Evolutionary conservation across 2,113 vertebrate genomes (phyloP), one percentile per base, ranked within the genome.

Genomic region (Geococcyx californianus): DNA sequence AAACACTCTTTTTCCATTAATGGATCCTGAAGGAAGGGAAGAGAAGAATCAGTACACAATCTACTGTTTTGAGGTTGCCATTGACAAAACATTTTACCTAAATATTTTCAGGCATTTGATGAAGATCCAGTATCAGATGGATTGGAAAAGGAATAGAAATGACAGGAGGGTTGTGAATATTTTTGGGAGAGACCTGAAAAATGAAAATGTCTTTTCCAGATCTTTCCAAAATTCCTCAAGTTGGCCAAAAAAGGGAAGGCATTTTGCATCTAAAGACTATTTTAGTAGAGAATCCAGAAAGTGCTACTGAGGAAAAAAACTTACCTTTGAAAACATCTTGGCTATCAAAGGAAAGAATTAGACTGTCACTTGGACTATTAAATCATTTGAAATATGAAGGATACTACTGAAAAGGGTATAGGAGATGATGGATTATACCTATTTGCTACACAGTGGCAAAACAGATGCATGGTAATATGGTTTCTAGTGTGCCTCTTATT

Each of bases 401-500:
- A 90, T 69, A 74, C 82, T 93, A 93, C 87, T 96, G 94, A 95
- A 96, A 96, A 83, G 67, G 68, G 86, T 94, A 87, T 75, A 93
- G 94, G 92, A 92, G 84, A 96, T 96, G 95, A 97, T 97, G 95
- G 96, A 97, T 97, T 97, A 95, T 79, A 93, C 94, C 92, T 89
- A 95, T 97, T 97, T 96, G 84, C 92, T 95, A 75, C 85, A 94
- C 79, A 81, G 91, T 93, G 80, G 84, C 73, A 75, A 93, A 96
- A 72, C 19, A 96, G 82, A 91, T 93, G 84, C 67, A 67, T 87
- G 89, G 84, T 54, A 64, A 33, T 47, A 20, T 54, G 69, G 59
- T 85, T 97, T 96, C 93, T 90, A 77, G 58, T 12, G 42, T 90
- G 89, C 55, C 45, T 93, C 59, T 64, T 77, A 88, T 93, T 96